A percentile compares a stretch with the other conserved stretches of the same genome.
Conservation (phyloP, 2,113 vertebrate species). For the Erythrocebus patas region DNA sequence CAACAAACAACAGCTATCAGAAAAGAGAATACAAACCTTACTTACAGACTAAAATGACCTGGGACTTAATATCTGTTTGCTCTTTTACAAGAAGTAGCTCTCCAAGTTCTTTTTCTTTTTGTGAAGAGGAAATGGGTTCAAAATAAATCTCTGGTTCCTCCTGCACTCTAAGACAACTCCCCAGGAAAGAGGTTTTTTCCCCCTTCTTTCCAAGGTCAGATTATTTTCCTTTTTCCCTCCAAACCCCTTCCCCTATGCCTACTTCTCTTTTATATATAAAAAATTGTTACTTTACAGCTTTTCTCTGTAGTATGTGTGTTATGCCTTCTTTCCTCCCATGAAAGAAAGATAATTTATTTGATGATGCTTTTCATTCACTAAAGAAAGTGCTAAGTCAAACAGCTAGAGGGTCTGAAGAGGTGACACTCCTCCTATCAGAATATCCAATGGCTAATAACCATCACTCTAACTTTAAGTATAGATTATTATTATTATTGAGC, state of each 20-base stretch:
- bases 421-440: slow-evolving; percentile 60
- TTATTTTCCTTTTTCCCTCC: slow-evolving; percentile 29
- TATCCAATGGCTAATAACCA: slow-evolving; percentile 67
- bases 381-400: slow-evolving; percentile 79
- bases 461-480: slow-evolving; percentile 77
- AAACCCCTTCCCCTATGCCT: not conserved
- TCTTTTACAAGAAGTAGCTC: slow-evolving; percentile 4
- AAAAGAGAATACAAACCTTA: not conserved
- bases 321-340: slow-evolving; percentile 41
- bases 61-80: not conserved
- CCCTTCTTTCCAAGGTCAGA: slow-evolving; percentile 2
- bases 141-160: slow-evolving; percentile 55
- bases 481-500: slow-evolving; percentile 81
- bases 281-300: slow-evolving; percentile 42
- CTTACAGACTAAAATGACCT: not conserved
- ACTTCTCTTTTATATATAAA: not conserved
- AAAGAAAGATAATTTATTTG: slow-evolving; percentile 70
- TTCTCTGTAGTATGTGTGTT: slow-evolving; percentile 57
- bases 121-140: slow-evolving; percentile 1
- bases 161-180: not conserved
- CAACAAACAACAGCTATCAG: not conserved
- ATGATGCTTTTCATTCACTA: slow-evolving; percentile 70
- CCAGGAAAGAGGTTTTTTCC: slow-evolving; percentile 16
- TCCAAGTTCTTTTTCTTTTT: slow-evolving; percentile 43
- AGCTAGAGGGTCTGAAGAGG: slow-evolving; percentile 59